Evolutionary conservation across 2,113 vertebrate genomes (phyloP), one percentile per base, ranked within the genome.

Genomic region (Sapajus apella): DNA sequence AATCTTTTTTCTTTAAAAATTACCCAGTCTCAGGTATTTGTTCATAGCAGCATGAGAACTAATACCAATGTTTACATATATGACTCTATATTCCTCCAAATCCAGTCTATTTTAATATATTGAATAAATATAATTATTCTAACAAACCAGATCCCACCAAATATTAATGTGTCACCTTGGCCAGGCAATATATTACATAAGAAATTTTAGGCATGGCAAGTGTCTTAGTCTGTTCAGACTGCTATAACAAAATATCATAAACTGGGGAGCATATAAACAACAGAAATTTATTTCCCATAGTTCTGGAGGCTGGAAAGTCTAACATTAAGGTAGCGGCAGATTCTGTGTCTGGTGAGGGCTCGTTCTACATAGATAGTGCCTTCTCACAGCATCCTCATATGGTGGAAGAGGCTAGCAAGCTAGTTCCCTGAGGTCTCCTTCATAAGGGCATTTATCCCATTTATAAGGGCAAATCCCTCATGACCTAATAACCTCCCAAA

Each of bases 51-150:
- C 30, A 30, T 64, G 27, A 35, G 30, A 89, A 64, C 12, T 64
- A 64, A 64, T 14, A 32, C 27, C 61, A 64, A 32, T 68, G 13
- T 87, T 95, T 58, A 40, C 56, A 83, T 91, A 97, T 43, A 82
- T 2, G 23, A 79, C n/a, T 89, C 56, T 92, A 40, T 52, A 85
- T 58, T 85, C 21, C 37, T 83, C n/a, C 43, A 88, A 91, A 82
- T 88, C 55, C 43, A 84, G 72, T 85, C 77, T 64, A 94, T 91
- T 47, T 82, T 9, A 56, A 3, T 9, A 94, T 16, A 88, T 17
- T 84, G 35, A 79, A 50, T 95, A 83, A 88, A 66, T 66, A 50
- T 9, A 95, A 20, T 73, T 91, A 72, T 43, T 94, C 58, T 47
- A 94, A 94, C 61, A 92, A 82, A 58, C 18, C 76, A 70, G 23